These are phyloP conservation scores for Semibalanus balanoides DNA, from an alignment of 1,140 invertebrate species.

Conservation along the genomic window DNA sequence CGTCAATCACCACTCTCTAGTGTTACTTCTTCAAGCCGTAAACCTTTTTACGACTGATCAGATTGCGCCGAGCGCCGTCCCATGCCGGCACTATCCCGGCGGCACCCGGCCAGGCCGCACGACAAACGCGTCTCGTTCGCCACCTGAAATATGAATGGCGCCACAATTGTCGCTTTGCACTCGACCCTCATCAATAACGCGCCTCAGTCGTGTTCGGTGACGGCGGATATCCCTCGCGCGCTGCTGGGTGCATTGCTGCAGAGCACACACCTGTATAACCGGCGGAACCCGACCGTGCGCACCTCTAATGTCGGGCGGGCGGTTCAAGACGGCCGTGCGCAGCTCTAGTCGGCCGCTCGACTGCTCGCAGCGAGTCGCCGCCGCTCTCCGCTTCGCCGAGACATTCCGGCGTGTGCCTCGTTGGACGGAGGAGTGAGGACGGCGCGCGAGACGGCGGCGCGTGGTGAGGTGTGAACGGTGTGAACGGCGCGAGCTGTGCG, in stretches of 20 bases:
- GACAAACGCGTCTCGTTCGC: not conserved
- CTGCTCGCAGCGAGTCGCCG: no score
- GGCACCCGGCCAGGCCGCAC: not conserved
- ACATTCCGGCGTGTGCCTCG: not conserved
- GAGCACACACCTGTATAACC: no score
- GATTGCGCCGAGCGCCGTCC: not conserved
- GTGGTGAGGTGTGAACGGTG: not conserved
- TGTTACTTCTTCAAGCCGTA: not conserved
- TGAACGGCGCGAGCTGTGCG: not conserved
- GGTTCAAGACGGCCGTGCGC: not conserved
- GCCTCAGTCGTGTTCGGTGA: no score
- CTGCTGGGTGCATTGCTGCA: no score
- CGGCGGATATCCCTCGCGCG: no score
- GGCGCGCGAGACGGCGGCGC: no score
- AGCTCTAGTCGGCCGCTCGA: not conserved
- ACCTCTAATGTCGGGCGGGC: no score
- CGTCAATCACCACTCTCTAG: not conserved
- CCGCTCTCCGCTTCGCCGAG: not conserved
- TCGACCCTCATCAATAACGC: not conserved
- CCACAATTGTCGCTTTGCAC: not conserved
- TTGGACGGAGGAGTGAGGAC: no score
- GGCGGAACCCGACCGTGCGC: no score
- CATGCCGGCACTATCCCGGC: no score
- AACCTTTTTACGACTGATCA: not conserved
- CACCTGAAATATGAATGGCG: not conserved